These are phyloP conservation scores for Mormyrops attenuatus DNA, from an alignment of 2,797 vertebrate genomes.

Conservation along the genomic window DNA sequence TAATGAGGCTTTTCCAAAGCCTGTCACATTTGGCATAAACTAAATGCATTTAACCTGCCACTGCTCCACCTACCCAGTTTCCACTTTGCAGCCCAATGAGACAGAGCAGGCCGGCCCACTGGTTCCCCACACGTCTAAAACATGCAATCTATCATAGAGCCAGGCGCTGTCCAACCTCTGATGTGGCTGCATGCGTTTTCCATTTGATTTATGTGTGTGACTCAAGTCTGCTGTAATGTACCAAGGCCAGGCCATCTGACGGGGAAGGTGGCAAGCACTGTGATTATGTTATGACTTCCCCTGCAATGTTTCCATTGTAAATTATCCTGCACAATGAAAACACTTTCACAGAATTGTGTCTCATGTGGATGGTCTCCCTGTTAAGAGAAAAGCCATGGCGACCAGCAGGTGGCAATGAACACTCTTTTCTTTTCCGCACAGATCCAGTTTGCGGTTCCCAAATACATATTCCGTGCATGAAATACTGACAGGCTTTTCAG, in stretches of 20 bases:
- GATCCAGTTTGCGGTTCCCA: not conserved
- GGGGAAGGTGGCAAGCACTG: not conserved
- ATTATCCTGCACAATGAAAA: not conserved
- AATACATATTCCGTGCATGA: slow-evolving; percentile 25
- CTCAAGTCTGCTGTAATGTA: not conserved
- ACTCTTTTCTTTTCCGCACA: slow-evolving; percentile 39
- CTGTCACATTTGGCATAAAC: not conserved
- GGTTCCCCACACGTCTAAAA: not conserved
- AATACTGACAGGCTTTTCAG: slow-evolving; percentile 35
- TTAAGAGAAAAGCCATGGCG: not conserved
- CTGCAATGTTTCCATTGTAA: not conserved
- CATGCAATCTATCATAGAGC: not conserved
- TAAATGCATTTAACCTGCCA: not conserved
- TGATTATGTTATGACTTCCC: not conserved
- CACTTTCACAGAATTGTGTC: not conserved
- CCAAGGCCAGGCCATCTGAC: not conserved
- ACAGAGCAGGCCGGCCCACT: not conserved
- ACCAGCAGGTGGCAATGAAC: slow-evolving; percentile 31
- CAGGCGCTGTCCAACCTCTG: not conserved
- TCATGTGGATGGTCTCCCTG: not conserved
- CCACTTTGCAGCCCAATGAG: not conserved
- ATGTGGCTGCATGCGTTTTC: not conserved
- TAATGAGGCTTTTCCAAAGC: not conserved
- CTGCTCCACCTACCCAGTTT: not conserved
- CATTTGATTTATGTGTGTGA: not conserved